Percentiles rank a stretch among this genome's conserved stretches.
phyloP scores from a whole-genome alignment of 35 echinoderm and acorn worm genomes.

The Diadema setosum region DNA sequence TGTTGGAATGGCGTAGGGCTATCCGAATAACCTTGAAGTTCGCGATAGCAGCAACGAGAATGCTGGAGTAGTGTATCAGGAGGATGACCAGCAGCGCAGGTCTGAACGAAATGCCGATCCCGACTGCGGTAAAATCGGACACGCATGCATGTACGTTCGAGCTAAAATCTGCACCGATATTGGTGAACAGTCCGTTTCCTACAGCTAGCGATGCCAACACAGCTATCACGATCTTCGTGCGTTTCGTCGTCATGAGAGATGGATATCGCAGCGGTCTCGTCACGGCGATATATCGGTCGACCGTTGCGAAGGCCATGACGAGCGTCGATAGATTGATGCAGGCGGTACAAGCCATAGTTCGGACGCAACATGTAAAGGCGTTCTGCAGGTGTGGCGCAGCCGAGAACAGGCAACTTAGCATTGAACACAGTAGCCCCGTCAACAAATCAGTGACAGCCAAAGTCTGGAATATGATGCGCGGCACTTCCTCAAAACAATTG shows the following conservation, averaged over 20 bases:
- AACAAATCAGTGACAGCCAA: not conserved
- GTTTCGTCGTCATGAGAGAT: not conserved
- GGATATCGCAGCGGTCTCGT: not conserved
- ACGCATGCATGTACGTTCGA: not conserved
- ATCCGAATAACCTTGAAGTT: not conserved
- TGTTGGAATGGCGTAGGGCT: not conserved
- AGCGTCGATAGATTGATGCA: not conserved
- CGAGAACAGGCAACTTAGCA: not conserved
- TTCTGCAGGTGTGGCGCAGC: not conserved
- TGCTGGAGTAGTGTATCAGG: not conserved
- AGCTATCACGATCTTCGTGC: not conserved
- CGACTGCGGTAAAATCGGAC: not conserved
- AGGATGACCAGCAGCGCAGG: not conserved
- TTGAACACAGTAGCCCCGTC: not conserved
- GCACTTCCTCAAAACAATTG: not conserved
- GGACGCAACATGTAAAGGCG: not conserved
- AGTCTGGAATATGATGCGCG: not conserved
- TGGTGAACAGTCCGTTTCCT: not conserved
- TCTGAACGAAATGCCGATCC: not conserved
- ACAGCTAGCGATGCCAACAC: not conserved
- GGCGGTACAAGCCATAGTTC: not conserved
- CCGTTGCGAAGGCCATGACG: not conserved
- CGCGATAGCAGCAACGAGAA: not conserved
- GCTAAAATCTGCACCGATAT: not conserved
- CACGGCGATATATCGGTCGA: not conserved